Evolutionary conservation across 2,888 invertebrate species (phyloP).

Genomic region (Caenorhabditis panamensis): DNA sequence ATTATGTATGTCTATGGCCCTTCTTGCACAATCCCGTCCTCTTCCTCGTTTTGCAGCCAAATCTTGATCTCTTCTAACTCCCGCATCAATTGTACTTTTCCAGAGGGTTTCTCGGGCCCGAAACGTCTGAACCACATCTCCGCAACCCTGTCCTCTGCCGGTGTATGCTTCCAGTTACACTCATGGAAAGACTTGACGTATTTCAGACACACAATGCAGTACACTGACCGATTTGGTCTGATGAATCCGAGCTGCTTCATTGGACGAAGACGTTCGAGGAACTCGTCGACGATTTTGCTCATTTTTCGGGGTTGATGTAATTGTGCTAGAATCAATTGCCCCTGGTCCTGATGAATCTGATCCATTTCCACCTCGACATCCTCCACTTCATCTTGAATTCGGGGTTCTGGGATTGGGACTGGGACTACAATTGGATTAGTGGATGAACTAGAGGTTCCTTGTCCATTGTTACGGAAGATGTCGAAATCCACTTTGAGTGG

Average conservation of each 20-base stretch:
- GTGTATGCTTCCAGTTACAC: slow-evolving; percentile 45
- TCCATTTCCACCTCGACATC: too few species aligned
- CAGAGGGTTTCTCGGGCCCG: slow-evolving; percentile 10
- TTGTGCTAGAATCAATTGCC: too few species aligned
- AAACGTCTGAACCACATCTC: slow-evolving; percentile 47
- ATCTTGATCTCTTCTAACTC: slow-evolving; percentile 20
- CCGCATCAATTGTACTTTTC: slow-evolving; percentile 30
- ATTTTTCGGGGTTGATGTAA: slow-evolving; percentile 10
- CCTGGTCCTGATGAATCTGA: too few species aligned
- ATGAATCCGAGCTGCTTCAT: slow-evolving; percentile 48
- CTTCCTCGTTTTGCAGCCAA: slow-evolving; percentile 16
- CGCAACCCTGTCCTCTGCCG: slow-evolving; percentile 24
- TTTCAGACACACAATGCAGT: slow-evolving; percentile 42
- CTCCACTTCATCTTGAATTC: background rate
- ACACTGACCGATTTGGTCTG: slow-evolving; percentile 6
- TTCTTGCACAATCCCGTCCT: background rate
- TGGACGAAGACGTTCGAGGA: slow-evolving; percentile 20
- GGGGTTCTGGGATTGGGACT: background rate
- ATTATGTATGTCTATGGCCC: background rate
- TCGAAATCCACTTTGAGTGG: too few species aligned
- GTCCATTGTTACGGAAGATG: too few species aligned
- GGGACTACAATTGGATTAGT: too few species aligned
- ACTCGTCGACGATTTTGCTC: slow-evolving; percentile 29
- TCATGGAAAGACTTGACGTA: slow-evolving; percentile 31
- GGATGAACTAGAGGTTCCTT: too few species aligned